Conservation (phyloP, 92 coral and sea anemone species). For the Actinernus sp. region DNA sequence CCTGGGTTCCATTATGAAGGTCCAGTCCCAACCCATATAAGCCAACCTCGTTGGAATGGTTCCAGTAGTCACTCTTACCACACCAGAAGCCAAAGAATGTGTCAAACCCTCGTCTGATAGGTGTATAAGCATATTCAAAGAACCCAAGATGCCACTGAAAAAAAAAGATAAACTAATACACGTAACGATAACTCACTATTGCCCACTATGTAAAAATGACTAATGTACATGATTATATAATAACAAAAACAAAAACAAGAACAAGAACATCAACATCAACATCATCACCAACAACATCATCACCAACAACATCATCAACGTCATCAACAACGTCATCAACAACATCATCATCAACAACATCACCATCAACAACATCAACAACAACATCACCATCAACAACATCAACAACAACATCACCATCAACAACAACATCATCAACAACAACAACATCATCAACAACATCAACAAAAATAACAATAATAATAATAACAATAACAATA, state of each 20-base stretch:
- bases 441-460: not conserved
- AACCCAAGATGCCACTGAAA: slow-evolving; percentile 92
- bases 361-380: not conserved
- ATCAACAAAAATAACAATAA: no score
- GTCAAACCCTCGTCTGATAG: slow-evolving; percentile 77
- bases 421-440: not conserved
- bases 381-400: not conserved
- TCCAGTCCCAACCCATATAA: slow-evolving; percentile 86
- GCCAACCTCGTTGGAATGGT: slow-evolving; percentile 69
- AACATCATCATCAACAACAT: not conserved
- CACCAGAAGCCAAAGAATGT: slow-evolving; percentile 85
- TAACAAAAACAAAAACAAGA: not conserved
- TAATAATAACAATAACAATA: no score
- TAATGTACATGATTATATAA: no score
- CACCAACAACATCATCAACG: not conserved
- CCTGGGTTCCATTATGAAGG: slow-evolving; percentile 36
- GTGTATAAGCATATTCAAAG: slow-evolving; percentile 72
- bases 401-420: not conserved
- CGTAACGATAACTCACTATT: no score
- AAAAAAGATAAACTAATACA: no score
- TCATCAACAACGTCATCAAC: no score
- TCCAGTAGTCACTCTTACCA: slow-evolving; percentile 85
- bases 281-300: not conserved
- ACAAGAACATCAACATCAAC: not conserved
- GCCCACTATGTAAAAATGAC: no score